Percentiles rank a stretch among this genome's conserved stretches.
Conservation (phyloP, 2,888 invertebrate species). For the Campoplex nolae region DNA sequence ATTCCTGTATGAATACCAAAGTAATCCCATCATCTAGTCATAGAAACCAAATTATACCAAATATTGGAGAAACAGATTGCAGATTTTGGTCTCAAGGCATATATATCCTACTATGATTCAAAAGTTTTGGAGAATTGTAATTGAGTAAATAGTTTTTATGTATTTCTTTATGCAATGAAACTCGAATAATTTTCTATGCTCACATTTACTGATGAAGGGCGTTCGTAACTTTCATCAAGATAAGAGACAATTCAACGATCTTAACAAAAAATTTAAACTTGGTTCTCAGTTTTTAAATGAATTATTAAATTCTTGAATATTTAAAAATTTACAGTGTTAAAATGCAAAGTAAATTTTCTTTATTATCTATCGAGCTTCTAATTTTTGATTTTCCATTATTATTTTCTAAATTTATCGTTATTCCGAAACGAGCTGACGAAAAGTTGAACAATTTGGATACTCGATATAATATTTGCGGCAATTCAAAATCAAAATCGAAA, state of each 20-base stretch:
- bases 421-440: too few species aligned
- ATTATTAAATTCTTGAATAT: too few species aligned
- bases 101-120: neutral
- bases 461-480: too few species aligned
- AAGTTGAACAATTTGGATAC: too few species aligned
- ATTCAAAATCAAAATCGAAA: too few species aligned
- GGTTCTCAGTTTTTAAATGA: neutral
- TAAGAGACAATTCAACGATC: neutral
- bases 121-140: neutral
- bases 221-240: neutral
- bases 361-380: neutral
- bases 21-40: conserved; percentile 54
- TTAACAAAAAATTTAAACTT: neutral
- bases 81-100: neutral
- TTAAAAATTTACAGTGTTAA: too few species aligned
- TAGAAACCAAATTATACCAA: neutral
- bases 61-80: conserved; percentile 29
- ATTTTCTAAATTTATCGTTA: too few species aligned
- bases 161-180: neutral
- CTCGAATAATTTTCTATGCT: neutral
- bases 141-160: neutral
- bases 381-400: neutral
- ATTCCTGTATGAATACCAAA: conserved; percentile 61
- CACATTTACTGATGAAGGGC: neutral
- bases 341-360: neutral